Evolutionary conservation across 2,888 invertebrate genomes (phyloP), one percentile per base, ranked within the genome.

Genomic region (Habrosyne pyritoides): DNA sequence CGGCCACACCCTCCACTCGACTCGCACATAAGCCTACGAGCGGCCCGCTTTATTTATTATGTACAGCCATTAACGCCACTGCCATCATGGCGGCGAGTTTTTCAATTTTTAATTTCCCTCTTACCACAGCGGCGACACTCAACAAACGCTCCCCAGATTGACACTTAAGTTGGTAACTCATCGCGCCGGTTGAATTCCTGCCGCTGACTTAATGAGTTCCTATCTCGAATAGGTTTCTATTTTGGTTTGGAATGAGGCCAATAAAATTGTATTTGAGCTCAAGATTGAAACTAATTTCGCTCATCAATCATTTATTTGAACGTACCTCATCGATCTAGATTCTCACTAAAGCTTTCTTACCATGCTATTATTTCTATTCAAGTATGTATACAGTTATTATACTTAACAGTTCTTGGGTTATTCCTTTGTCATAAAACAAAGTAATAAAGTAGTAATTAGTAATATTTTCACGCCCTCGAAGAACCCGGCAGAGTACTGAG

Each of bases 81-180:
- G 84, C 85, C 90, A 87, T 89, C 85, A 91, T 92, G 91, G 92
- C 90, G 90, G 87, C 85, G 81, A 83, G 84, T 85, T 91, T 90
- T 91, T 90, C 85, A 90, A 89, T 91, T 91, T 91, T 91, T 89
- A 89, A 91, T 91, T 91, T 90, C 86, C 89, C 89, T 87, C 84
- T 88, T 84, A 84, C 78, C 76, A 66, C 77, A 69, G 66, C 66
- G 77, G 77, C 76, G 79, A 83, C 81, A 83, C 87, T 89, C 81
- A 67, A 77, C 77, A 77, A 83, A 83, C 79, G 80, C 73, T 80
- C 75, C 77, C 78, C 73, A 80, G 84, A 88, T 87, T 87, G 86
- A 87, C 85, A 87, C 87, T 87, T 76, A 79, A 87, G 83, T 81
- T 79, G 80, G 78, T 81, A 81, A 86, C 83, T 80, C 79, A 80